Conservation (phyloP, 2,113 vertebrate species). For the Montifringilla adamsi region DNA sequence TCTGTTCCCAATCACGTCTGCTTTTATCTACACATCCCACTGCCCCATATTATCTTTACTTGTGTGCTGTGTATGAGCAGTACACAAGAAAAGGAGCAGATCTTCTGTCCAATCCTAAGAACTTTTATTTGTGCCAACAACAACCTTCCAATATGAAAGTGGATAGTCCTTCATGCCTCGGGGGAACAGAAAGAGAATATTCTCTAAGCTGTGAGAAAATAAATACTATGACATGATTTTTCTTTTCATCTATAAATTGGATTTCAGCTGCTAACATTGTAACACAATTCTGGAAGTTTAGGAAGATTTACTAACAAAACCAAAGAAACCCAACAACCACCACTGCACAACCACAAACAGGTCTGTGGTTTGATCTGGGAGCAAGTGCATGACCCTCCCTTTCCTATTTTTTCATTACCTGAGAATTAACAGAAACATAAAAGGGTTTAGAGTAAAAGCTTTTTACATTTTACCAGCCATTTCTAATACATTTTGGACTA, state of each 20-base stretch:
- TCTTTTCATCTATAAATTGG: neutral
- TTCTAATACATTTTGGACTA: neutral
- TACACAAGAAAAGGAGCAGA: neutral
- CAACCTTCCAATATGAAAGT: neutral
- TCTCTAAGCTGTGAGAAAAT: neutral
- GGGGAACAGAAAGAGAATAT: neutral
- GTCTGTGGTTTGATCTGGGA: neutral
- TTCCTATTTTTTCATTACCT: neutral
- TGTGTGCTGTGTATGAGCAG: neutral
- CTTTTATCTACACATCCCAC: neutral
- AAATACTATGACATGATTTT: neutral
- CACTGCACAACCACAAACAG: fast-evolving
- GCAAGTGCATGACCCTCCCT: neutral
- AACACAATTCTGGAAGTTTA: neutral
- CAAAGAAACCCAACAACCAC: neutral
- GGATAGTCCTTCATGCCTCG: neutral
- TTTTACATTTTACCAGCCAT: neutral
- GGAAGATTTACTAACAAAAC: neutral
- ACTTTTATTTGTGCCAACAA: neutral
- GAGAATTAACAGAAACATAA: neutral
- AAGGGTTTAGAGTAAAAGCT: neutral
- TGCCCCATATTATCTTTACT: neutral
- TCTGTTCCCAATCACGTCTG: neutral
- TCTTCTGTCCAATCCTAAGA: neutral
- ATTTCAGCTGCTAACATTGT: neutral